Conservation (phyloP, 2,113 vertebrate species). For the Poecilia latipinna region DNA sequence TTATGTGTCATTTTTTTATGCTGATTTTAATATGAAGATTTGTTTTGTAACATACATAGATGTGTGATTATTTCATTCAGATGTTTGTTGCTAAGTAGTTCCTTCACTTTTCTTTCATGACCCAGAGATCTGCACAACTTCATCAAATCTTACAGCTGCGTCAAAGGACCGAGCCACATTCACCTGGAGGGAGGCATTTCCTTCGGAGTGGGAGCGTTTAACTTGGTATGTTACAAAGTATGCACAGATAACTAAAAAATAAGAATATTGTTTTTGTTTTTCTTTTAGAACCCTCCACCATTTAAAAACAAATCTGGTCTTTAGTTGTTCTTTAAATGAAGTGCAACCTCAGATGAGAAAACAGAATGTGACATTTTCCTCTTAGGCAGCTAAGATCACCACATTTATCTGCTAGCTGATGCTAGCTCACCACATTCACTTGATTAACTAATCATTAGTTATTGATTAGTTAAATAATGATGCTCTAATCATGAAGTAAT, state of each 20-base stretch:
- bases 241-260: neutral
- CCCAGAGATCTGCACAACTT: constrained; percentile 81
- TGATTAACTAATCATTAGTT: too few species aligned
- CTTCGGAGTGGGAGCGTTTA: constrained; percentile 85
- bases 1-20: neutral
- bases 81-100: neutral
- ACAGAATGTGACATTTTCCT: too few species aligned
- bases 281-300: neutral
- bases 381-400: too few species aligned
- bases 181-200: constrained; percentile 83
- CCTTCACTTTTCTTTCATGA: neutral
- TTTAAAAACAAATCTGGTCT: neutral
- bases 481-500: too few species aligned
- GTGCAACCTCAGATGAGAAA: neutral
- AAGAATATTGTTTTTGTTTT: neutral
- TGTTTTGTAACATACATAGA: neutral
- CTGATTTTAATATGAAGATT: neutral
- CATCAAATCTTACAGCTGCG: constrained; percentile 71
- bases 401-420: too few species aligned
- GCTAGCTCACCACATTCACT: too few species aligned
- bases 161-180: constrained; percentile 76
- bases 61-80: neutral
- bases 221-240: constrained; percentile 74
- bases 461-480: too few species aligned
- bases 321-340: neutral